Percentiles rank a stretch among this genome's conserved stretches.
phyloP scores from a whole-genome alignment of 2,888 invertebrate genomes.

The Deroplatys truncata region DNA sequence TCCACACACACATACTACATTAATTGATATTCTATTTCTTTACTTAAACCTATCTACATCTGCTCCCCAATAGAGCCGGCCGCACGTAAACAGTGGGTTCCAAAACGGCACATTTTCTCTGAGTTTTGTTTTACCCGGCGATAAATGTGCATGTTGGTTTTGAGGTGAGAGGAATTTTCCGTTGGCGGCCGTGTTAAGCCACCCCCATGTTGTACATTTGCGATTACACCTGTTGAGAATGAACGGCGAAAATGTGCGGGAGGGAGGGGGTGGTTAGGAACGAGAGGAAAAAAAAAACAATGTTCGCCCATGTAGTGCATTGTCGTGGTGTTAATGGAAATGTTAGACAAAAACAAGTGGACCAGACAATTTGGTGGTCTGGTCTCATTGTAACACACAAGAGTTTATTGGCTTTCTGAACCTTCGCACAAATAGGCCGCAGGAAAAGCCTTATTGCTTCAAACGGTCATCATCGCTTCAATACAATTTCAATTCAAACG shows the following conservation, averaged over 20 bases:
- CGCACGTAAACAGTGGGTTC: background rate
- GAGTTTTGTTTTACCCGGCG: background rate
- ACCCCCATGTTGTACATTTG: background rate
- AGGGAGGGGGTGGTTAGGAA: background rate
- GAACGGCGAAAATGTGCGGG: background rate
- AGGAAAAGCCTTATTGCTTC: background rate
- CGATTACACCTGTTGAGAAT: background rate
- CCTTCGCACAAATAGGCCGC: background rate
- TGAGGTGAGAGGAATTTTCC: background rate
- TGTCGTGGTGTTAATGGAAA: background rate
- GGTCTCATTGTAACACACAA: background rate
- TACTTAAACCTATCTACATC: background rate
- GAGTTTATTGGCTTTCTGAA: background rate
- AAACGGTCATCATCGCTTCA: too few relatives aligned
- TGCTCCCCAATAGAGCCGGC: background rate
- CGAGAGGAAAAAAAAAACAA: background rate
- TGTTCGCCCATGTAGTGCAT: background rate
- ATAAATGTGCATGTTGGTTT: background rate
- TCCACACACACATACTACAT: too few relatives aligned
- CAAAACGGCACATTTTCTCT: background rate
- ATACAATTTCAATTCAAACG: too few relatives aligned
- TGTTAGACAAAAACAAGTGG: background rate
- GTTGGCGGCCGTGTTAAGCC: background rate
- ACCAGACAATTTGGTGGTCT: background rate
- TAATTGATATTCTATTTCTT: background rate